These are phyloP conservation scores for Menura novaehollandiae DNA, from an alignment of 2,113 vertebrate genomes.

Conservation along the genomic window DNA sequence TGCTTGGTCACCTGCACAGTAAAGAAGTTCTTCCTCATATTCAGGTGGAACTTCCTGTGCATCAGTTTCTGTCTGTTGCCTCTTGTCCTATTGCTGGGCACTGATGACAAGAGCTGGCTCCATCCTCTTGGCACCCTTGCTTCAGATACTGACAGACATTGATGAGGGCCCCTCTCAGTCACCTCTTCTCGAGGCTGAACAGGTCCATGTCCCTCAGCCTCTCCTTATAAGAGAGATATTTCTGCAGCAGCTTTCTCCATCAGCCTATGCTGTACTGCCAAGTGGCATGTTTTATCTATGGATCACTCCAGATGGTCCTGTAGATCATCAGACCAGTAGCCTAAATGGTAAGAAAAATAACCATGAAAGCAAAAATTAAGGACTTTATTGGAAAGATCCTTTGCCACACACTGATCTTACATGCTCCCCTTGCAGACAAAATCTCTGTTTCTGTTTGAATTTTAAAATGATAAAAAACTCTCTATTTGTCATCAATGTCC, in stretches of 20 bases:
- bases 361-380: neutral
- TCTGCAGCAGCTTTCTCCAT: neutral
- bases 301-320: neutral
- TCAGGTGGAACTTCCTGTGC: neutral
- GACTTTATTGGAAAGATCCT: neutral
- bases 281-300: neutral
- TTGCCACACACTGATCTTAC: neutral
- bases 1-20: fast-evolving
- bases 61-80: neutral
- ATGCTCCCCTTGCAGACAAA: neutral
- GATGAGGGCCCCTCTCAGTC: neutral
- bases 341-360: neutral
- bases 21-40: neutral
- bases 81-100: neutral
- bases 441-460: neutral
- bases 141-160: neutral
- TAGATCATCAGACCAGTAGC: neutral
- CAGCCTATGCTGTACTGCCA: neutral
- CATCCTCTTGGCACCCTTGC: neutral
- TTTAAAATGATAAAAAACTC: neutral
- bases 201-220: neutral
- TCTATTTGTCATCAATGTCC: neutral
- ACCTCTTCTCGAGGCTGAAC: neutral
- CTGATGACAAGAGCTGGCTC: neutral
- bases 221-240: neutral